Base-by-base conservation (phyloP, 2,888 invertebrate genomes). In the Liopterus haemorrhoidalis region DNA sequence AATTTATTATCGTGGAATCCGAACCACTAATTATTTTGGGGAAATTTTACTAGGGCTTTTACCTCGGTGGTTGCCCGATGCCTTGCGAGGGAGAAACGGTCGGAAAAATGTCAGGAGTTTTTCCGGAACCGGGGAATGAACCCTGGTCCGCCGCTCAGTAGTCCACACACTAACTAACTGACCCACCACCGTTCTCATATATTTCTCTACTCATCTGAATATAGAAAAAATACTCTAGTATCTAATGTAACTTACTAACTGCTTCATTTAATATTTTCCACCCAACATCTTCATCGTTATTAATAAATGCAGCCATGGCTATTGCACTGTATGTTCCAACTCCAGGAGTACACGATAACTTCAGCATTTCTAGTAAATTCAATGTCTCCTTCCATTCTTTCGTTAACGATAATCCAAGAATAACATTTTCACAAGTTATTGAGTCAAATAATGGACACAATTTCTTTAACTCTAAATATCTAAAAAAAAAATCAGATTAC, bases 321-420 rank as follows among this genome's bases (percentile, higher is more conserved):
- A 82, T 41, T 1, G 68, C 66, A 55, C 73, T 75, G 50, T 78
- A 79, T 0, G 74, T 66, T 1, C 59, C 54, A 41, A 67, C 59
- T 50, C 67, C 68, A 2, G 80, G 79, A 3, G 57, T 61, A 42
- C 63, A 54, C 16, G 70, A 70, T 6, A 74, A 30, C 58, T 74
- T 70, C 36, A 79, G 72, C 59, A 78, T 76, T 37, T 80, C 72
- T 16, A 84, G 60, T 9, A 85, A 66, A 51, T 75, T 70, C 0
- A 78, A 40, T 27, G 76, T 73, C 46, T 79, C 74, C 53, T 71
- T 70, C 83, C 85, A 87, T 51, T 77, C 68, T 42, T 71, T 62
- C 5, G 83, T 82, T 14, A 73, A 57, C 51, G 81, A 79, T 2
- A 90, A 60, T 0, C 76, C 84, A 48, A 67, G 65, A 43, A 86